Percentiles rank a stretch among this genome's conserved stretches.
phyloP scores from a whole-genome alignment of 2,113 vertebrate genomes.

The Prinia subflava region DNA sequence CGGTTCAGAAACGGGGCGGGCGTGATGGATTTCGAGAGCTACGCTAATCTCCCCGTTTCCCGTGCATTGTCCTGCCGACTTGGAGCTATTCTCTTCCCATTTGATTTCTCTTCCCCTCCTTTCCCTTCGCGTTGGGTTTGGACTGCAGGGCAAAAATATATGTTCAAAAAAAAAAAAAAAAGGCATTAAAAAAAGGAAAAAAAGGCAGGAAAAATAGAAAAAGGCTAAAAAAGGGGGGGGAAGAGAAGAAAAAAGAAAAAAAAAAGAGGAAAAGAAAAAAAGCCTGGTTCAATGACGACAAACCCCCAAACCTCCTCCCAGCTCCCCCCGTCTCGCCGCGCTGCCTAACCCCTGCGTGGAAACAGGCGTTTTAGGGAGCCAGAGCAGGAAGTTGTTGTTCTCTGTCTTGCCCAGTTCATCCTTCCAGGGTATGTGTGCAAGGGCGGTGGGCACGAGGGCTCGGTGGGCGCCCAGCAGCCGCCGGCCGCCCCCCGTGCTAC shows the following conservation, averaged over 20 bases:
- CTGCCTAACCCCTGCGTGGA: slow-evolving; percentile 60
- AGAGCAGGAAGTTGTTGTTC: slow-evolving; percentile 64
- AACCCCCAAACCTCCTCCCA: slow-evolving; percentile 62
- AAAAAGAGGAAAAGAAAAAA: not conserved
- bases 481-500: not conserved
- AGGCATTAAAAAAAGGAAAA: not conserved
- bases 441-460: not conserved
- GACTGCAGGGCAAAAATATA: slow-evolving; percentile 20
- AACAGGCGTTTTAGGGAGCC: slow-evolving; percentile 63
- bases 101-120: not conserved
- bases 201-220: not conserved
- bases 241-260: not conserved
- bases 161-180: not conserved
- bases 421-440: slow-evolving; percentile 37
- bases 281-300: slow-evolving; percentile 54
- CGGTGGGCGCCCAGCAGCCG: not conserved
- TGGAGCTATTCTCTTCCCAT: slow-evolving; percentile 30
- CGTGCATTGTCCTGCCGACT: slow-evolving; percentile 58
- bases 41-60: slow-evolving; percentile 44
- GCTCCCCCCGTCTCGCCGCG: slow-evolving; percentile 38
- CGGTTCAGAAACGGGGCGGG: slow-evolving; percentile 19
- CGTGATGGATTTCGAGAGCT: slow-evolving; percentile 36
- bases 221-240: not conserved
- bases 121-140: not conserved
- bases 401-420: slow-evolving; percentile 63